Conservation (phyloP, 2,888 invertebrate species). For the Leptopilina drosophilae region DNA sequence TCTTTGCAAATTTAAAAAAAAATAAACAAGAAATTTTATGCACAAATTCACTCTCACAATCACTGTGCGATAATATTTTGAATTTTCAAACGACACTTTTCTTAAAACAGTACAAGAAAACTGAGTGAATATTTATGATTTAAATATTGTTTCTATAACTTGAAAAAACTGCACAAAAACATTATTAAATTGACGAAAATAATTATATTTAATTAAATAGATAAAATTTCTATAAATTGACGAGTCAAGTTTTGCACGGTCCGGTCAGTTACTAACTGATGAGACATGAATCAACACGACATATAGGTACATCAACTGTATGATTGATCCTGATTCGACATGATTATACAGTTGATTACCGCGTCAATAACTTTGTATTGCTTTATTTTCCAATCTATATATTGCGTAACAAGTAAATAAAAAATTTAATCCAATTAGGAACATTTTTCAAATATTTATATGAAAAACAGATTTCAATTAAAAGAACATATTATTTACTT, state of each 20-base stretch:
- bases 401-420: slow-evolving; percentile 2
- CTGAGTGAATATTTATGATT: neutral
- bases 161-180: neutral
- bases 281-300: slow-evolving; percentile 24
- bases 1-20: neutral
- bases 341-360: slow-evolving; percentile 21
- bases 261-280: slow-evolving; percentile 14
- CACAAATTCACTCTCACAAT: neutral
- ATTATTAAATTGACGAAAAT: too few species aligned
- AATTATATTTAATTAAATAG: neutral
- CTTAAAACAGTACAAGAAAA: neutral
- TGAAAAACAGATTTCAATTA: neutral
- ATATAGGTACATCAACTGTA: slow-evolving; percentile 29
- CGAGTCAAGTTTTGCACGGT: slow-evolving; percentile 15
- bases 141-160: neutral
- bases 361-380: slow-evolving; percentile 10
- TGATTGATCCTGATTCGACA: slow-evolving; percentile 36
- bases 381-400: neutral
- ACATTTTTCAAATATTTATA: neutral
- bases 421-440: neutral
- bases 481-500: neutral
- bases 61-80: neutral
- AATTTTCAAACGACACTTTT: neutral
- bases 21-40: neutral
- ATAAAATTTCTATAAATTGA: neutral